Evolutionary conservation across 2,888 invertebrate genomes (phyloP), one percentile per base, ranked within the genome.

Genomic region (Amphipyra tragopoginis): DNA sequence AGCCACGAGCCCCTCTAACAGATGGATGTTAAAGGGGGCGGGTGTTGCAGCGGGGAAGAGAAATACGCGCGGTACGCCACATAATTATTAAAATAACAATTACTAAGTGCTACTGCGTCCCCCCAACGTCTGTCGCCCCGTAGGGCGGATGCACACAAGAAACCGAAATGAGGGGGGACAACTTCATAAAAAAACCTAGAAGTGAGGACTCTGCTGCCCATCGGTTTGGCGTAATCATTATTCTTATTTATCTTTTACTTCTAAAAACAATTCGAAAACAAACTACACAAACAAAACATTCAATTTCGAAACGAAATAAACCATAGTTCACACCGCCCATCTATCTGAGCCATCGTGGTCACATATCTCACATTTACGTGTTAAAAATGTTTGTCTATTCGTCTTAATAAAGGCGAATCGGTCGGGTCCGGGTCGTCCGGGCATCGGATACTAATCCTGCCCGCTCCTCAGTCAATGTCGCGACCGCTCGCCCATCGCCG

Each of bases 351-450:
- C 61, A 62, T 72, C 72, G 71, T 72, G 68, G 71, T 72, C 74
- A 74, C 65, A 81, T 80, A 72, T 74, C 63, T 77, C 70, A 75
- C 79, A 77, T 86, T 85, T 85, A 80, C 82, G 81, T 79, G 84
- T 86, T 87, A 88, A 87, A 89, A 90, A 89, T 88, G 87, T 81
- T 83, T 84, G 74, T 81, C 86, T 85, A 90, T 90, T 89, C 86
- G 85, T 89, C 90, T 88, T 87, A 88, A 88, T 89, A 89, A 89
- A 83, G 84, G 77, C 72, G 83, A 83, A 83, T 83, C 82, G 86
- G 81, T 84, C 75, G 82, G 85, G 83, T 76, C 76, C 40, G 57
- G 44, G 38, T 63, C 70, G 63, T 43, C 39, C 72, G 81, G 75
- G 74, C 70, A 82, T 78, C 83, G 83, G 84, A 83, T 80, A 83